A percentile compares a stretch with the other conserved stretches of the same genome.
phyloP scores from a whole-genome alignment of 1,140 invertebrate species.

The roundworm (Caenorhabditis elegans) region DNA sequence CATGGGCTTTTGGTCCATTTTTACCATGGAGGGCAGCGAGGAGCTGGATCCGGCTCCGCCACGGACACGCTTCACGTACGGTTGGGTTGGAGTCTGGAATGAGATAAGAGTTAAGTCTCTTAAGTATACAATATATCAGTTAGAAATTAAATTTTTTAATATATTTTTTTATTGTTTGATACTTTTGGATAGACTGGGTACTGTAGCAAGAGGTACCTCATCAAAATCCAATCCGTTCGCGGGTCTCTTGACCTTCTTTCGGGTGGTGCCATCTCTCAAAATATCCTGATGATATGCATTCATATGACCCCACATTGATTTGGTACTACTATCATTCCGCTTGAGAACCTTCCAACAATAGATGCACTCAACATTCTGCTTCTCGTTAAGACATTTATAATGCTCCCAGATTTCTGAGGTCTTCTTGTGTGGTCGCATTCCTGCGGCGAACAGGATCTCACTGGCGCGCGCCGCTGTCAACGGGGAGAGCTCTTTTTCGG shows the following conservation, averaged over 20 bases:
- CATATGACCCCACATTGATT: slow-evolving; percentile 52
- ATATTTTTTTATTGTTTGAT: too few species aligned
- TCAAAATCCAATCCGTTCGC: slow-evolving; percentile 21
- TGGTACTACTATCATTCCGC: slow-evolving; percentile 44
- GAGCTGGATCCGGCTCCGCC: slow-evolving; percentile 4
- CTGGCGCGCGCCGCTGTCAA: background rate
- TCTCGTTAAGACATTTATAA: slow-evolving; percentile 29
- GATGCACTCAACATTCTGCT: slow-evolving; percentile 46
- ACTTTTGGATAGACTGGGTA: too few species aligned
- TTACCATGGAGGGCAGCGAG: background rate
- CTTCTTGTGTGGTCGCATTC: slow-evolving; percentile 33
- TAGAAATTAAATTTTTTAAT: too few species aligned
- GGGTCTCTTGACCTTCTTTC: slow-evolving; percentile 36
- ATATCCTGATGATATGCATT: slow-evolving; percentile 48
- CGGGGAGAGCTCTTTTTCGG: background rate
- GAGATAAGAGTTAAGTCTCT: background rate
- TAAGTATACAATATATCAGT: too few species aligned
- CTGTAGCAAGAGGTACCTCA: too few species aligned
- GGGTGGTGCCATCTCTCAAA: slow-evolving; percentile 34
- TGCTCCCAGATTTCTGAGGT: slow-evolving; percentile 48
- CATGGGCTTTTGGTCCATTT: slow-evolving; percentile 15
- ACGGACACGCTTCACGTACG: slow-evolving; percentile 47
- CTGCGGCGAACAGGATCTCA: background rate
- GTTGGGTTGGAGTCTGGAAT: slow-evolving; percentile 50
- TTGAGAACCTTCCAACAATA: slow-evolving; percentile 44